Percentiles rank a stretch among this genome's conserved stretches.
Conservation (phyloP, 2,113 vertebrate species). For the Pangasianodon hypophthalmus region DNA sequence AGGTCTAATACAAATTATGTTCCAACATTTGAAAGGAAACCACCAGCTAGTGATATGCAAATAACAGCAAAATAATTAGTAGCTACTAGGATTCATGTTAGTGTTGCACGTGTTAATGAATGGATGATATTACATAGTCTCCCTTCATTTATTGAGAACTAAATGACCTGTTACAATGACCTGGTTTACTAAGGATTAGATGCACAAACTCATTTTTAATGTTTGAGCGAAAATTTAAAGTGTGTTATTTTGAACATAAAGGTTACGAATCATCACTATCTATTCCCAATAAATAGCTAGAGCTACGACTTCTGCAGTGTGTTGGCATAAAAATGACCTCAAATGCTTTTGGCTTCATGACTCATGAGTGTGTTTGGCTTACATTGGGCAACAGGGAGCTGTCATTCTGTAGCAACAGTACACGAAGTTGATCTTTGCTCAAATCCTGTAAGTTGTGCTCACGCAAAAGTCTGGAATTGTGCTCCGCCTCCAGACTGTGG, state of each 20-base stretch:
- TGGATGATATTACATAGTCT: neutral
- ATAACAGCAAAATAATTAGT: neutral
- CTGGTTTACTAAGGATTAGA: neutral
- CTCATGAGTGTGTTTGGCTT: slow-evolving; percentile 8
- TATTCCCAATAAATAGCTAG: neutral
- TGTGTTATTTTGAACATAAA: neutral
- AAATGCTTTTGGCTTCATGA: neutral
- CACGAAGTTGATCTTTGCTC: slow-evolving; percentile 35
- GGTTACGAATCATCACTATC: neutral
- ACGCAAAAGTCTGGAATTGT: slow-evolving; percentile 42
- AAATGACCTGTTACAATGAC: neutral
- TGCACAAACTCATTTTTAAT: neutral
- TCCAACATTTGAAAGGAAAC: neutral
- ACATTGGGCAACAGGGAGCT: slow-evolving; percentile 45
- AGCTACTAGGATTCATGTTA: neutral
- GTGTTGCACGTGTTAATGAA: neutral
- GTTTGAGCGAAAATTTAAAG: neutral
- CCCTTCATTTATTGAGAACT: neutral
- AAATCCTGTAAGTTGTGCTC: slow-evolving; percentile 31
- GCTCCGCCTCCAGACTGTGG: slow-evolving; percentile 44
- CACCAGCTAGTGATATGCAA: neutral
- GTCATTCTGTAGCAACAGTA: slow-evolving; percentile 48
- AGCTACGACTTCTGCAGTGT: neutral
- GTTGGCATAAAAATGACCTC: neutral
- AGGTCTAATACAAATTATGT: neutral